Base-by-base conservation (phyloP, 2,888 invertebrate species). In the Luperina testacea region DNA sequence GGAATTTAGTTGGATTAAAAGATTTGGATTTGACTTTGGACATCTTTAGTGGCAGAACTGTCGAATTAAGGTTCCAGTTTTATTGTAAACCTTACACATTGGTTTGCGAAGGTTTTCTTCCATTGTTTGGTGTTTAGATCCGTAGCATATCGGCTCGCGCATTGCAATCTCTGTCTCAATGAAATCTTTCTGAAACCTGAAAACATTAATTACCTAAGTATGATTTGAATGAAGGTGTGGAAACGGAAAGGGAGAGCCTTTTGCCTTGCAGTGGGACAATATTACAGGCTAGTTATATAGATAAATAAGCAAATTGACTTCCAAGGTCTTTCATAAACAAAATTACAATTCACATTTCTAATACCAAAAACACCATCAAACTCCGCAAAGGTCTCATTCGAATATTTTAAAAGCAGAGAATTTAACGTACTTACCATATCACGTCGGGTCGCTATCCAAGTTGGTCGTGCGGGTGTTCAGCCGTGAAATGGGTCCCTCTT, bases 401-500 rank as follows among this genome's bases (percentile, higher is more conserved):
- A 69, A 89, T 80, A 84, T 85, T 86, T 85, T 82, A 83, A 85
- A 85, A 77, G 74, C 75, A 76, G 73, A 81, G 67, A 86, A 78
- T 86, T 80, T 83, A 61, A 83, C 87, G 76, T 81, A 81, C 79
- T 87, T 84, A 82, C 84, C 81, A 83, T 88, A 85, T 86, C 88
- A 90, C 89, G 86, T 82, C 81, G 82, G 83, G 84, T 84, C 86
- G 81, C 87, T 84, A 86, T 84, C 89, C 84, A 89, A 90, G 84
- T 89, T 86, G 88, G 85, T 89, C 84, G 84, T 75, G 78, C 32
- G 82, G 85, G 92, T 89, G 90, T 90, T 91, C 92, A 90, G 68
- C 90, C 92, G 89, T 91, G 92, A 92, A 92, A 92, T 92, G 87
- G 92, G 84, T 72, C 89, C 88, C 89, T 90, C 90, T 92, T 91